Base-by-base conservation (phyloP, 2,113 vertebrate genomes). In the Vireo altiloquus region DNA sequence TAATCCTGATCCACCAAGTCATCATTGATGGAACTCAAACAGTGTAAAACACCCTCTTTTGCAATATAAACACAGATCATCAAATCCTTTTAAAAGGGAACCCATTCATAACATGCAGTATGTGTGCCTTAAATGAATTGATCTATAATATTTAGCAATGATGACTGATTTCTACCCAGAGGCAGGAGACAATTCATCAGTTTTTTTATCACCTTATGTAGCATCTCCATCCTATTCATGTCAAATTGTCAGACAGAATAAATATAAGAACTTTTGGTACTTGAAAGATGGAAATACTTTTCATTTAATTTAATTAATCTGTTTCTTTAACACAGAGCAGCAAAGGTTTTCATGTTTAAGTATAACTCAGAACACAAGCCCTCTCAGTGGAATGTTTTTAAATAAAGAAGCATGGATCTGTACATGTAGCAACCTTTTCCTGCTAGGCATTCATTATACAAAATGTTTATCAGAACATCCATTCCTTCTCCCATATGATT, bases 401-500 rank as follows among this genome's bases (percentile, higher is more conserved):
- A 89, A 87, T 68, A 68, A 83, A 84, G 28, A 81, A 60, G 16
- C 1, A 1, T 35, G 24, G 54, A 20, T 20, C 52, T 90, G 40
- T 50, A 88, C 68, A 66, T 49, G 64, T 69, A 74, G 57, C 60
- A 91, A 68, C 87, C 20, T 40, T 75, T 65, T 91, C 28, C 25
- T 86, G 61, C 35, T 96, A 92, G 86, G 30, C 80, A 91, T 95
- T 91, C 42, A 68, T 77, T 39, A 40, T n/a, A 74, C 42, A 49
- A 94, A 95, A 93, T 70, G 70, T 96, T 96, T 87, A 90, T 94
- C 46, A 87, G 54, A 63, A 89, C 54, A 23, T 65, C 44, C 20
- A 52, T 78, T 92, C 33, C 46, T 95, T 84, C 82, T 63, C 44
- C 53, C 50, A 64, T 80, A 42, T 77, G 35, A 90, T 64, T 92